Conservation (phyloP, 2,113 vertebrate genomes). For the Campylomormyrus numenius region DNA sequence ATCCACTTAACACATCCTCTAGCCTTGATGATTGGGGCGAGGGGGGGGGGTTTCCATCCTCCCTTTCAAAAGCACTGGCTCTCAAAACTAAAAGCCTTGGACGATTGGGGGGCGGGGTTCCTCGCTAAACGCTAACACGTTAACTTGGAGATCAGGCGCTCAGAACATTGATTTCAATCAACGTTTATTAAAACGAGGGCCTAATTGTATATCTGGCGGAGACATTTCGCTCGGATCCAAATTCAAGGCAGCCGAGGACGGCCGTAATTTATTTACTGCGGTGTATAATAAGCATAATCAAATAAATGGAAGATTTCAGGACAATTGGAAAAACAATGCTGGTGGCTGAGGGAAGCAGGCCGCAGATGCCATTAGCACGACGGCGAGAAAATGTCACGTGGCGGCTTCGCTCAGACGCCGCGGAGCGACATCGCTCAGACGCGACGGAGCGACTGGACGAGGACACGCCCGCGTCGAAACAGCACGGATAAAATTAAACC, state of each 20-base stretch:
- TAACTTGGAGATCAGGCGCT: not conserved
- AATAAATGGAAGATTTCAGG: constrained; percentile 32
- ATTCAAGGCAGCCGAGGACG: constrained; percentile 21
- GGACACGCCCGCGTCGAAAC: too few species aligned
- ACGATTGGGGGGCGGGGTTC: not conserved
- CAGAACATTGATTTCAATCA: constrained; percentile 29
- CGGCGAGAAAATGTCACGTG: not conserved
- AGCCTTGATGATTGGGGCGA: not conserved
- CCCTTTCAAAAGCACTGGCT: not conserved
- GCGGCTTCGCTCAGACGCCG: too few species aligned
- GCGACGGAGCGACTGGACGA: not conserved
- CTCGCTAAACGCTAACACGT: not conserved
- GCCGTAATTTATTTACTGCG: constrained; percentile 23
- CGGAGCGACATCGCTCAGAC: too few species aligned
- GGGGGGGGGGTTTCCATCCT: not conserved
- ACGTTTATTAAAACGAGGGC: constrained; percentile 36
- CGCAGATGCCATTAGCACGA: not conserved
- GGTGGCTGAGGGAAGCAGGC: not conserved
- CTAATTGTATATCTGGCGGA: constrained; percentile 30
- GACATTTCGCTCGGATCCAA: constrained; percentile 26
- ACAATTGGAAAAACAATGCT: constrained; percentile 21
- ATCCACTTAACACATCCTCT: not conserved
- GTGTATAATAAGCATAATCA: constrained; percentile 43
- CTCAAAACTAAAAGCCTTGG: not conserved
- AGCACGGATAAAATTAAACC: not conserved